Evolutionary conservation across 1,140 invertebrate genomes (phyloP).

Genomic region (Cataglyphis hispanica): DNA sequence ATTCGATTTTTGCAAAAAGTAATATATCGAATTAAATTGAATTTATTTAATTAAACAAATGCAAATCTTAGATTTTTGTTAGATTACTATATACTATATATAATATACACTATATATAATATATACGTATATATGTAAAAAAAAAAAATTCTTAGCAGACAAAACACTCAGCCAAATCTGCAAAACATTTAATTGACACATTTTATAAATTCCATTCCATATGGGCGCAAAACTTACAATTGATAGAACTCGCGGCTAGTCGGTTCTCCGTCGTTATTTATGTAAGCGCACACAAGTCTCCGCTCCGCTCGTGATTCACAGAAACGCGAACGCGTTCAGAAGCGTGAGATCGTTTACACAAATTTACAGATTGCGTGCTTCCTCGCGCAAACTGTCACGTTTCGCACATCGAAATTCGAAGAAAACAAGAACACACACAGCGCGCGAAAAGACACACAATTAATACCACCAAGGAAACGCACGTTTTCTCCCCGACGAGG

Average conservation of each 20-base stretch:
- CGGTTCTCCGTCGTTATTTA: conserved; percentile 52
- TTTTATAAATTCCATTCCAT: conserved; percentile 23
- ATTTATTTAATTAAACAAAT: not conserved
- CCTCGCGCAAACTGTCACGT: not conserved
- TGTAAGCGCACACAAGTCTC: conserved; percentile 5
- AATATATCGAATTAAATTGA: not conserved
- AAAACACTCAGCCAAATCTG: not conserved
- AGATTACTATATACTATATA: not conserved
- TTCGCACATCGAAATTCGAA: conserved; percentile 2
- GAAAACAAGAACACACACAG: not conserved
- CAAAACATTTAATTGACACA: not conserved
- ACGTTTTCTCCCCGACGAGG: not conserved
- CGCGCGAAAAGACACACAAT: conserved; percentile 4
- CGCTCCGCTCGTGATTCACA: not conserved
- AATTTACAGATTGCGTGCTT: conserved; percentile 32
- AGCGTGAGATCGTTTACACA: not conserved
- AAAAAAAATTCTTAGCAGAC: not conserved
- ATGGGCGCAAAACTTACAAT: conserved; percentile 34
- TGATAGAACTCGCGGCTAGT: conserved; percentile 7
- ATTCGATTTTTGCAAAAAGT: not conserved
- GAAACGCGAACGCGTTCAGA: not conserved
- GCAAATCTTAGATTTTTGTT: not conserved
- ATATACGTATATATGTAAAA: not conserved
- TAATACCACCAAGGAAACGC: not conserved
- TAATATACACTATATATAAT: too few species aligned